phyloP scores from a whole-genome alignment of 37 sponge, comb jelly and placozoan species.

The Ianthella basta region DNA sequence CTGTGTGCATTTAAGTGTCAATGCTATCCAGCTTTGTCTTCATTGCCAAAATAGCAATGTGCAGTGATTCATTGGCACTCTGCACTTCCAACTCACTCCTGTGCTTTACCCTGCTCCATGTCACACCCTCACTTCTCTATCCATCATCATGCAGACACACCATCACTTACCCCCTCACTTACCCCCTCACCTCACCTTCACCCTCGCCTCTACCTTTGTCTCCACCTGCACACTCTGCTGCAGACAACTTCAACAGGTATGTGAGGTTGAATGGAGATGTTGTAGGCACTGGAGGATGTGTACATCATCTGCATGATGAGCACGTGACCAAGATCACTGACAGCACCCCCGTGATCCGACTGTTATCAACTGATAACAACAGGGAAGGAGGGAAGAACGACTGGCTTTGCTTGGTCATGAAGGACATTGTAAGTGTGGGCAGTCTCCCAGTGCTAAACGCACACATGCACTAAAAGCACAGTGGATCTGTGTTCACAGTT shows the following conservation, averaged over 20 bases:
- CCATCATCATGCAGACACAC: too few relatives aligned
- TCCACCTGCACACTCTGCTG: not conserved
- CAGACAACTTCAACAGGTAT: constrained; percentile 73
- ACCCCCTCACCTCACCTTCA: too few relatives aligned
- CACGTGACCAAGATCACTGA: constrained; percentile 67
- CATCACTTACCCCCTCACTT: too few relatives aligned
- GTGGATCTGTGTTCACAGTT: too few relatives aligned
- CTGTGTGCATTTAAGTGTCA: too few relatives aligned
- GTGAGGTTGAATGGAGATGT: constrained; percentile 84
- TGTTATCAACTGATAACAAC: constrained; percentile 59
- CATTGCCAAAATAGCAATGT: too few relatives aligned
- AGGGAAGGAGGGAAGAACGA: constrained; percentile 75
- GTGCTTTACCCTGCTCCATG: too few relatives aligned
- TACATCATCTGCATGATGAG: constrained; percentile 59
- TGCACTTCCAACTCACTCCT: too few relatives aligned
- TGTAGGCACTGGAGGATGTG: constrained; percentile 86
- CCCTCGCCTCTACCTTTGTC: too few relatives aligned
- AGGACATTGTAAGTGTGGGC: constrained; percentile 48
- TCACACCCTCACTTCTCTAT: too few relatives aligned
- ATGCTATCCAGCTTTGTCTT: too few relatives aligned
- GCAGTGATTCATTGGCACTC: too few relatives aligned
- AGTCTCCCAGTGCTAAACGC: not conserved
- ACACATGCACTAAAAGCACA: not conserved
- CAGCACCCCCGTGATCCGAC: constrained; percentile 66
- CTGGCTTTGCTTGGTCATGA: constrained; percentile 70